A percentile compares a stretch with the other conserved stretches of the same genome.
Evolutionary conservation across 2,113 vertebrate species (phyloP).

Genomic region (Numida meleagris): DNA sequence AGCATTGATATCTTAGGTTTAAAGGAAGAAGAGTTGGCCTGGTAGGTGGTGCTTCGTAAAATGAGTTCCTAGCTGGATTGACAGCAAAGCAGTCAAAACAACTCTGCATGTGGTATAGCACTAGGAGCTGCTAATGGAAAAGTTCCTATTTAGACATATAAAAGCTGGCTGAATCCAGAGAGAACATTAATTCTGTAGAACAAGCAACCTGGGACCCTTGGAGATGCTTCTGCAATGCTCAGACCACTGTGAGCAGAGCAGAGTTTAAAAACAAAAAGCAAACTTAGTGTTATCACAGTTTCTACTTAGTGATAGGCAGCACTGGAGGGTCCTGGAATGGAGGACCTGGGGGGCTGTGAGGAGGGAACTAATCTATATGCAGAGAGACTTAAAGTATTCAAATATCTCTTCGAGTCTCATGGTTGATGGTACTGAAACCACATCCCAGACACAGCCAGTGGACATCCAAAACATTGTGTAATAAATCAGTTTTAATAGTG

Average conservation of each 20-base stretch:
- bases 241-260: neutral
- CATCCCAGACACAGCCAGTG: neutral
- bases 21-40: neutral
- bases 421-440: neutral
- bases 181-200: neutral
- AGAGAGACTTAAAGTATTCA: neutral
- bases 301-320: rapidly evolving
- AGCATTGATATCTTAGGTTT: neutral
- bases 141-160: neutral
- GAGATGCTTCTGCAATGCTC: neutral
- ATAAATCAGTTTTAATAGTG: neutral
- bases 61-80: neutral
- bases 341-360: neutral
- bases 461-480: neutral
- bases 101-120: neutral
- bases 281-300: neutral
- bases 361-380: neutral
- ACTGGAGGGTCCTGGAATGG: neutral
- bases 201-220: neutral
- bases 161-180: neutral
- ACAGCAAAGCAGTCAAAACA: neutral
- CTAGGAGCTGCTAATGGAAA: too few relatives aligned
- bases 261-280: neutral
- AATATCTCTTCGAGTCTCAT: neutral
- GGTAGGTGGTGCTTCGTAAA: neutral